Base-by-base conservation (phyloP, 2,888 invertebrate species). In the Calephelis perditalis region DNA sequence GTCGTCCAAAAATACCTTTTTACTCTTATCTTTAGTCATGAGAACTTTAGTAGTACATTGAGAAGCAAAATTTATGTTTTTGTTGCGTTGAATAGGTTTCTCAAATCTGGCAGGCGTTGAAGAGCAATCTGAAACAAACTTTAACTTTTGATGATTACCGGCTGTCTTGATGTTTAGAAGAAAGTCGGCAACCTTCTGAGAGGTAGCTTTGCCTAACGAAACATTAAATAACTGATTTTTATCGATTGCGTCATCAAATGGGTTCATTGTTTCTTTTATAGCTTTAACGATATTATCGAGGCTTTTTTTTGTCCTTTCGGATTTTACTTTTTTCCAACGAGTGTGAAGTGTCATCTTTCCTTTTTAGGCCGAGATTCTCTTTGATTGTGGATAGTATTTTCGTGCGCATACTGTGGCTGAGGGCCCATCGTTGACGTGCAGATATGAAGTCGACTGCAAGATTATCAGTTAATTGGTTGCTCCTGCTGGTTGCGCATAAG, bases 191-290 rank as follows among this genome's bases (percentile, higher is more conserved):
- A 77, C 71, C 52, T 73, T 65, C 57, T 7, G 2, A 47, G 73
- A 73, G 62, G 74, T 71, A 49, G 66, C 63, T 62, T 65, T 62
- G 58, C 62, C 67, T 52, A 74, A 73, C 64, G 73, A 73, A 56
- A 77, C 73, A 52, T 75, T 75, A 26, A 74, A 74, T 62, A 70
- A 75, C 64, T 26, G 73, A 73, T 66, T 35, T 64, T 68, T 67
- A 49, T 70, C 66, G 35, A 68, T 57, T 60, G 40, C 62, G 26
- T 65, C 62, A 61, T 60, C 60, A 63, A 70, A 67, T 26, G 68
- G 68, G 67, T 69, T 69, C 59, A 63, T 65, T 12, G 61, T 68
- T 47, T 12, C 5, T 64, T 68, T 66, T 55, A 68, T 65, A 56
- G 61, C 59, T 63, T 67, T 63, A 66, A 63, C 52, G 45, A 63